Percentiles rank a stretch among this genome's conserved stretches.
Conservation (phyloP, 2,888 invertebrate species). For the Taphrorychus bicolor region DNA sequence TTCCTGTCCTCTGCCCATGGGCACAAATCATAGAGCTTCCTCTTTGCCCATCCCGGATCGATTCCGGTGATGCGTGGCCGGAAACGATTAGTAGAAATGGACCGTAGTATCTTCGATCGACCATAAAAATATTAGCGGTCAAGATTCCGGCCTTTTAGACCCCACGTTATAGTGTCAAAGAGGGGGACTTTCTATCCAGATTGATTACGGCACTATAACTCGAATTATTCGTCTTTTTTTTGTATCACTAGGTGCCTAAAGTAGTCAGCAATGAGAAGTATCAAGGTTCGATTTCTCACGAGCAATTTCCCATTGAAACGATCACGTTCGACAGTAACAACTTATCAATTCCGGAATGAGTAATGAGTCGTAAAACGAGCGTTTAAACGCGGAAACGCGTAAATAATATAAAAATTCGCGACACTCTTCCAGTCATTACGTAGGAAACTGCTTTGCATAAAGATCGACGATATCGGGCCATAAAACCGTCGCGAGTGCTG, state of each 20-base stretch:
- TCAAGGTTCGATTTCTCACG: background rate
- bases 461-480: constrained; percentile 53
- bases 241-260: too few relatives aligned
- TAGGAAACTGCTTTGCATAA: constrained; percentile 61
- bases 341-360: constrained; percentile 58
- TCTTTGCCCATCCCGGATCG: constrained; percentile 5
- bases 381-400: constrained; percentile 56
- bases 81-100: constrained; percentile 58
- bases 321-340: constrained; percentile 45
- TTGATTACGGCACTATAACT: background rate
- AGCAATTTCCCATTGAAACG: background rate
- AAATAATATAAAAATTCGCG: constrained; percentile 60
- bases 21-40: too few relatives aligned
- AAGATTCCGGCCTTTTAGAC: constrained; percentile 51
- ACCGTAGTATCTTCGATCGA: constrained; percentile 60
- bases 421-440: constrained; percentile 55
- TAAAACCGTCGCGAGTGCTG: constrained; percentile 48
- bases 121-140: constrained; percentile 61
- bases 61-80: constrained; percentile 53
- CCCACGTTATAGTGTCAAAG: background rate
- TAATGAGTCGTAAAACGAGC: constrained; percentile 61
- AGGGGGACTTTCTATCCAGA: constrained; percentile 5
- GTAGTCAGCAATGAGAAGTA: background rate
- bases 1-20: too few relatives aligned
- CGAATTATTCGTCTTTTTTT: background rate